Conservation (phyloP, 2,797 vertebrate species). For the Mareca strepera region DNA sequence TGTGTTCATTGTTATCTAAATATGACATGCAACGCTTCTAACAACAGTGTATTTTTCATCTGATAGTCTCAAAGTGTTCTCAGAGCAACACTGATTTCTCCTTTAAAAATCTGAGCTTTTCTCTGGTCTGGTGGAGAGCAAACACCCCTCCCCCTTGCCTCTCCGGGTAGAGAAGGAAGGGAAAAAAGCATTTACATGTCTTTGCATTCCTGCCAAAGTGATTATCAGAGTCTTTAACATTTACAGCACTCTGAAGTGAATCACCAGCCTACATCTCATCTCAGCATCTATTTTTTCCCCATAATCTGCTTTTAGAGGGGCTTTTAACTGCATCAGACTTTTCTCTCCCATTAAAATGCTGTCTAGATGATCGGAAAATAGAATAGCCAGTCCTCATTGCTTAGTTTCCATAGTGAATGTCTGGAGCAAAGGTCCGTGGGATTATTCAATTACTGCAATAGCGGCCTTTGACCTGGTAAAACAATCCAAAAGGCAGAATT, state of each 20-base stretch:
- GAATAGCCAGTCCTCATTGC: constrained; percentile 38
- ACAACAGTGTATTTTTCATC: background rate
- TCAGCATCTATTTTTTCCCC: constrained; percentile 38
- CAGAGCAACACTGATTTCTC: background rate
- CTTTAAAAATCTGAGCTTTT: background rate
- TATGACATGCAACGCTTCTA: background rate
- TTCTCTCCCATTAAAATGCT: constrained; percentile 50
- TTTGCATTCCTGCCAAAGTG: constrained; percentile 23
- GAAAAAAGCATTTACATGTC: background rate
- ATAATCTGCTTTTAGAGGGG: constrained; percentile 63
- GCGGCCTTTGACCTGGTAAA: constrained; percentile 59
- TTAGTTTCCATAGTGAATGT: constrained; percentile 61
- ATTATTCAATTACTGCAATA: constrained; percentile 67
- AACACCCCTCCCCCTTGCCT: background rate
- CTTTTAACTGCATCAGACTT: constrained; percentile 48
- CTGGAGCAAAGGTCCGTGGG: constrained; percentile 66
- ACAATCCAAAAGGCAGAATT: constrained; percentile 52
- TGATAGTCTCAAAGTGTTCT: background rate
- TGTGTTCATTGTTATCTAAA: background rate
- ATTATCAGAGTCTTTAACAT: constrained; percentile 45
- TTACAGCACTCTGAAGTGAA: constrained; percentile 56
- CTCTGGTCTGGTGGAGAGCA: background rate
- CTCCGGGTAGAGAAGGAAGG: background rate
- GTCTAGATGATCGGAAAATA: constrained; percentile 50
- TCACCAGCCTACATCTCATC: constrained; percentile 33